A percentile compares a stretch with the other conserved stretches of the same genome.
Evolutionary conservation across 2,797 vertebrate genomes (phyloP).

Genomic region (Hypotaenidia philippensis): DNA sequence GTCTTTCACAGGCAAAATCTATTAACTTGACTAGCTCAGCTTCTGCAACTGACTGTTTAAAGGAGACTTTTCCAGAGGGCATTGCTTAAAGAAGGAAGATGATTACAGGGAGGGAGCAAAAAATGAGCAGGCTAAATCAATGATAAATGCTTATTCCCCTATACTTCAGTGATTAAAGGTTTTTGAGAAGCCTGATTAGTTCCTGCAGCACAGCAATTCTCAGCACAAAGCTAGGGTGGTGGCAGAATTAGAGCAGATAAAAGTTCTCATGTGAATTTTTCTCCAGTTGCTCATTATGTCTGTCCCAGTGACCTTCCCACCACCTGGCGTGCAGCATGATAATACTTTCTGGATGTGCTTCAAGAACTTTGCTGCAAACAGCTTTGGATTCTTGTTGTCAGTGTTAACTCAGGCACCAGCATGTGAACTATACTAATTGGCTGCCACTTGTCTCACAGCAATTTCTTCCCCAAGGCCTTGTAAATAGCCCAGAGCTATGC

Average conservation of each 20-base stretch:
- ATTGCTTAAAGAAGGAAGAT: neutral
- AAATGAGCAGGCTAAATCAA: neutral
- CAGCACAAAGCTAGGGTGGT: neutral
- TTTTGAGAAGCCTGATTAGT: slow-evolving; percentile 33
- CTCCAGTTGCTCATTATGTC: slow-evolving; percentile 47
- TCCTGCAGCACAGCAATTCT: neutral
- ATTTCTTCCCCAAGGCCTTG: neutral
- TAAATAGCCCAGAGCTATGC: neutral
- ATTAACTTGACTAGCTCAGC: neutral
- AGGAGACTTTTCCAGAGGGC: neutral
- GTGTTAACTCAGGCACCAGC: neutral
- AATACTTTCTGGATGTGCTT: slow-evolving; percentile 23
- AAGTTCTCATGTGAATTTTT: slow-evolving; percentile 50
- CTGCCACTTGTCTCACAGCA: neutral
- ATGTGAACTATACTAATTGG: slow-evolving; percentile 21
- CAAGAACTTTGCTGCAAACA: slow-evolving; percentile 17
- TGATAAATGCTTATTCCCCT: neutral
- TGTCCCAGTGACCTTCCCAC: slow-evolving; percentile 62
- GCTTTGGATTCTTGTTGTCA: slow-evolving; percentile 12
- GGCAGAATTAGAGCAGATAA: slow-evolving; percentile 26
- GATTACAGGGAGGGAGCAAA: neutral
- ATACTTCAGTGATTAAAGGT: neutral
- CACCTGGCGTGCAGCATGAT: slow-evolving; percentile 2
- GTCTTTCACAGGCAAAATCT: neutral
- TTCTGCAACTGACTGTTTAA: neutral